Conservation (phyloP, 2,888 invertebrate species). For the Ectropis crepuscularia region DNA sequence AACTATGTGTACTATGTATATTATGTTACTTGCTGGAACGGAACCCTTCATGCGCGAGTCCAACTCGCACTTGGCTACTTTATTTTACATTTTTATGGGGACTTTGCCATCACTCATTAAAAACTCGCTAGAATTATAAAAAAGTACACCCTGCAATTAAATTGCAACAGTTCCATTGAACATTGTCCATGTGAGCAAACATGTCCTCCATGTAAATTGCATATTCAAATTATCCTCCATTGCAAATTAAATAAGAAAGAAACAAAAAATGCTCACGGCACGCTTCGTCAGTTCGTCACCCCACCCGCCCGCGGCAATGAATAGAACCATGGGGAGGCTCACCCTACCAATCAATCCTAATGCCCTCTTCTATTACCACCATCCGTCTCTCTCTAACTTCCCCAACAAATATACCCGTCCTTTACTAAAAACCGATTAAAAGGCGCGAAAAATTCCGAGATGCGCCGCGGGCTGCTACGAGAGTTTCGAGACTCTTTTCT, state of each 20-base stretch:
- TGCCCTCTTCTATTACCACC: constrained; percentile 70
- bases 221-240: constrained; percentile 81
- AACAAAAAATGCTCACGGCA: constrained; percentile 75
- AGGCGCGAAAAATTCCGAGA: constrained; percentile 60
- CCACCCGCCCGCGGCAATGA: constrained; percentile 74
- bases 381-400: constrained; percentile 54
- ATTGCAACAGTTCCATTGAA: no score
- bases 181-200: constrained; percentile 47
- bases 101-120: no score
- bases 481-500: constrained; percentile 71
- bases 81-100: no score
- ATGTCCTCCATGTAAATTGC: constrained; percentile 77
- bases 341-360: constrained; percentile 77
- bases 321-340: constrained; percentile 72
- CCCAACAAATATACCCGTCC: constrained; percentile 43
- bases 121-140: no score
- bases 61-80: no score
- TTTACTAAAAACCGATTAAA: constrained; percentile 64
- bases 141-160: no score
- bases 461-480: constrained; percentile 60
- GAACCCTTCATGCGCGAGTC: no score
- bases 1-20: no score
- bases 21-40: no score
- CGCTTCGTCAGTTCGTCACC: constrained; percentile 66
- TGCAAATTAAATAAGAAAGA: constrained; percentile 80